Percentiles rank a stretch among this genome's conserved stretches.
Conservation (phyloP, 2,888 invertebrate species). For the Dermolepida albohirtum region DNA sequence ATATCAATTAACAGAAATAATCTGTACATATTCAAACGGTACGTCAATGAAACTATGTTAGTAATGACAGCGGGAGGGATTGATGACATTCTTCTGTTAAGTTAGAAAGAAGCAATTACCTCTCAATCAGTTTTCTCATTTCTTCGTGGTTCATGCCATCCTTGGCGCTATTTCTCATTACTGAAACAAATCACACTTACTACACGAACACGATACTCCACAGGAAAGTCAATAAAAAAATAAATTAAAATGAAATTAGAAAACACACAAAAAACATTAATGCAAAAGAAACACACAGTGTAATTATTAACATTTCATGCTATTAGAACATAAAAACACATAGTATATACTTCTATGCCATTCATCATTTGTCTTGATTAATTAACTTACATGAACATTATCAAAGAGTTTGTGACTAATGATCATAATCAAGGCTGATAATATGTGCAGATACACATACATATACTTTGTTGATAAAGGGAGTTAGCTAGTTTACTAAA, state of each 20-base stretch:
- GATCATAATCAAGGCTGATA: too few species aligned
- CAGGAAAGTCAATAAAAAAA: slow-evolving; percentile 63
- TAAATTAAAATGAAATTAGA: slow-evolving; percentile 23
- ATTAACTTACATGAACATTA: too few species aligned
- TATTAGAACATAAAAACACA: slow-evolving; percentile 35
- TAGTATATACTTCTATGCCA: slow-evolving; percentile 3
- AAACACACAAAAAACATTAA: slow-evolving; percentile 15
- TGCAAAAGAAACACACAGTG: slow-evolving; percentile 13
- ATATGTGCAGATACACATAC: too few species aligned
- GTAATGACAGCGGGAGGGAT: not conserved
- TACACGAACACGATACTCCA: slow-evolving; percentile 68
- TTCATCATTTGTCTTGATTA: not conserved
- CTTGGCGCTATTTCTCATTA: slow-evolving; percentile 80
- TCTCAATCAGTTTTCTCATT: slow-evolving; percentile 97
- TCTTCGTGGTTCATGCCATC: slow-evolving; percentile 95
- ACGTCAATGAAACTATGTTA: not conserved
- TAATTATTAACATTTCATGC: slow-evolving; percentile 26
- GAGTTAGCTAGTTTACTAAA: too few species aligned
- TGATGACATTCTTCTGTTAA: slow-evolving; percentile 8
- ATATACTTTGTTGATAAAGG: too few species aligned
- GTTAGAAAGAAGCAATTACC: slow-evolving; percentile 67
- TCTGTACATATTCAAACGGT: not conserved
- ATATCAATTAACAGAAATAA: too few species aligned
- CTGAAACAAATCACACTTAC: slow-evolving; percentile 70
- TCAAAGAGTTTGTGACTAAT: too few species aligned